Evolutionary conservation across 2,888 invertebrate species (phyloP).

Genomic region (Stegana nigrithorax): DNA sequence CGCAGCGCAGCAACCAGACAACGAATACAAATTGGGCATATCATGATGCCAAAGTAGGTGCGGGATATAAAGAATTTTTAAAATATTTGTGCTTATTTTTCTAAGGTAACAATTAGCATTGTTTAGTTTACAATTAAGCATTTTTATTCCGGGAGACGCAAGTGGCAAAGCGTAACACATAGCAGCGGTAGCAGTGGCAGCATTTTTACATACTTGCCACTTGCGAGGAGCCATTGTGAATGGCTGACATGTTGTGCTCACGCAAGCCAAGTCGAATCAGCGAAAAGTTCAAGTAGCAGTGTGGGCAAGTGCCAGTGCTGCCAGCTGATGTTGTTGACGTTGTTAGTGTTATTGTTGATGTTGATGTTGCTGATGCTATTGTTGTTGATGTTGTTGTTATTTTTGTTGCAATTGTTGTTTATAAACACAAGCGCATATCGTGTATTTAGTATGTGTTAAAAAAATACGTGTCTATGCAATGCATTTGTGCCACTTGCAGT

Average conservation of each 20-base stretch:
- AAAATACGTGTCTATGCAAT: constrained; percentile 48
- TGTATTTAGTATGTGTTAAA: constrained; percentile 62
- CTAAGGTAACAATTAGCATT: constrained; percentile 27
- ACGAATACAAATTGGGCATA: constrained; percentile 14
- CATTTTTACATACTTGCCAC: too few relatives aligned
- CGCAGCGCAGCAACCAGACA: too few relatives aligned
- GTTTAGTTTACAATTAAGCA: constrained; percentile 56
- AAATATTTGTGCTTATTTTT: background rate
- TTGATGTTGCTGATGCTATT: background rate
- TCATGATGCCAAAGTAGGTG: background rate
- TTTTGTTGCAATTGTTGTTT: constrained; percentile 31
- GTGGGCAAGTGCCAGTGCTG: background rate
- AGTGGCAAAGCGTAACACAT: constrained; percentile 5
- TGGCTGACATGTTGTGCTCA: background rate
- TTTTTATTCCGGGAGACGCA: constrained; percentile 24
- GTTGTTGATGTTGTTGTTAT: constrained; percentile 10
- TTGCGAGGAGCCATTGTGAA: background rate
- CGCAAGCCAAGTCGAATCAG: background rate
- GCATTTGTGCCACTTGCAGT: background rate
- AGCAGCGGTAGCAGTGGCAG: background rate
- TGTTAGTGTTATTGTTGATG: background rate
- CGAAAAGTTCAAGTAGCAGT: background rate
- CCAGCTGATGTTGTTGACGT: background rate
- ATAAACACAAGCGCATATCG: constrained; percentile 60
- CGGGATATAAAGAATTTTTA: background rate